Percentiles rank a stretch among this genome's conserved stretches.
phyloP scores from a whole-genome alignment of 1,140 invertebrate species.

The Scylla paramamosain region DNA sequence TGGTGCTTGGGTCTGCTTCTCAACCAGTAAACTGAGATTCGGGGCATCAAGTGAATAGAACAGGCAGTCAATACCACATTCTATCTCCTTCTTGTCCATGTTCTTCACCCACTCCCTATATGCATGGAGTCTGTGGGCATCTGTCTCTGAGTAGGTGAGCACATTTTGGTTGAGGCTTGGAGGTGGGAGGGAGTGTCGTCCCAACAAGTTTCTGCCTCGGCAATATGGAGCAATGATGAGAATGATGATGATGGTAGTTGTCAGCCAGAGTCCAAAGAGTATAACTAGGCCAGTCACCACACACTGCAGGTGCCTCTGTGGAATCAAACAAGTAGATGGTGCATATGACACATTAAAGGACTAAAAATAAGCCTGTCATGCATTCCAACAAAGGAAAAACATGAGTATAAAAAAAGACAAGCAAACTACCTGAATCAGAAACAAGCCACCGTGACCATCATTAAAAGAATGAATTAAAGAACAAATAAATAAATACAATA shows the following conservation, averaged over 20 bases:
- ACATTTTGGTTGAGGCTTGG: neutral
- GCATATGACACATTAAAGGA: neutral
- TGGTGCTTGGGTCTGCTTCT: neutral
- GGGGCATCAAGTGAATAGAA: slow-evolving; percentile 29
- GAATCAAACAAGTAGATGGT: neutral
- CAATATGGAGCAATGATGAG: slow-evolving; percentile 26
- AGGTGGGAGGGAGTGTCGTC: neutral
- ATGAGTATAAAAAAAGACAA: neutral
- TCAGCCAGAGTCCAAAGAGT: slow-evolving; percentile 43
- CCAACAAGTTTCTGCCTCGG: neutral
- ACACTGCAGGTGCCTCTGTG: slow-evolving; percentile 38
- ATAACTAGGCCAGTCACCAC: neutral
- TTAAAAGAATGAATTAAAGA: neutral
- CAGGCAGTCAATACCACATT: slow-evolving; percentile 47
- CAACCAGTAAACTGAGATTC: neutral
- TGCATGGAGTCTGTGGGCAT: slow-evolving; percentile 1
- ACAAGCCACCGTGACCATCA: neutral
- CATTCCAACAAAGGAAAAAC: no score
- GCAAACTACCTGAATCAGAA: neutral
- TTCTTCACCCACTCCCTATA: slow-evolving; percentile 41
- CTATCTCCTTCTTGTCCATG: neutral
- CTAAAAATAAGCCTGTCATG: no score
- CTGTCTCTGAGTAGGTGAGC: slow-evolving; percentile 2
- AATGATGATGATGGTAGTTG: slow-evolving; percentile 28
- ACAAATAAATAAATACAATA: neutral